Percentiles rank a stretch among this genome's conserved stretches.
These are phyloP conservation scores for Drosophila diplacantha DNA, from an alignment of 2,888 invertebrate species.

Conservation along the genomic window DNA sequence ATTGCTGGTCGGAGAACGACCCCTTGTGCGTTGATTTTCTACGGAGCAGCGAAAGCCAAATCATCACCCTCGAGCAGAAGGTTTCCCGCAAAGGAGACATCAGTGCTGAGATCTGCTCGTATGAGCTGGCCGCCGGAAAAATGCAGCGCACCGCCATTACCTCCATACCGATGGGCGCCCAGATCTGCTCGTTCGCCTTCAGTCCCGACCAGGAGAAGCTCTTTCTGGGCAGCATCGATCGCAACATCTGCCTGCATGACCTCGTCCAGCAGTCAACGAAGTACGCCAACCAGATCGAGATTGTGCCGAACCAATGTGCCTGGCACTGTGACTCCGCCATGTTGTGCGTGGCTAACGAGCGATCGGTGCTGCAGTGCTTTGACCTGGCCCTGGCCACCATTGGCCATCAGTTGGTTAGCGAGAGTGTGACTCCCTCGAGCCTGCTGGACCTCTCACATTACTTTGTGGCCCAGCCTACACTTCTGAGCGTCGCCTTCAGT, in stretches of 20 bases:
- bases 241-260: constrained; percentile 89
- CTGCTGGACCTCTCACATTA: constrained; percentile 82
- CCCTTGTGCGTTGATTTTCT: constrained; percentile 90
- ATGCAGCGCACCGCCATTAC: constrained; percentile 83
- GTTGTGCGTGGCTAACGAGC: constrained; percentile 83
- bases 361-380: constrained; percentile 86
- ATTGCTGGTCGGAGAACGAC: constrained; percentile 92
- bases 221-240: constrained; percentile 90
- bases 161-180: constrained; percentile 84
- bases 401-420: constrained; percentile 83
- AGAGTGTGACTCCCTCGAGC: constrained; percentile 82
- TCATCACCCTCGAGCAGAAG: constrained; percentile 90
- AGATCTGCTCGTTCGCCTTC: constrained; percentile 83
- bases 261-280: constrained; percentile 85
- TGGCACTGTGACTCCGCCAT: constrained; percentile 87
- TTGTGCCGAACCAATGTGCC: constrained; percentile 84
- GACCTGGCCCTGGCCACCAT: constrained; percentile 85
- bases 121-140: constrained; percentile 80
- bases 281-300: constrained; percentile 84
- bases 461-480: constrained; percentile 79
- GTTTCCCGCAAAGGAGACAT: constrained; percentile 85
- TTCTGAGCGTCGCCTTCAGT: constrained; percentile 81
- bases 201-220: constrained; percentile 86
- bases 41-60: constrained; percentile 83
- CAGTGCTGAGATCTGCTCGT: constrained; percentile 84